phyloP scores from a whole-genome alignment of 2,113 vertebrate genomes.

The Proterorhinus semilunaris region DNA sequence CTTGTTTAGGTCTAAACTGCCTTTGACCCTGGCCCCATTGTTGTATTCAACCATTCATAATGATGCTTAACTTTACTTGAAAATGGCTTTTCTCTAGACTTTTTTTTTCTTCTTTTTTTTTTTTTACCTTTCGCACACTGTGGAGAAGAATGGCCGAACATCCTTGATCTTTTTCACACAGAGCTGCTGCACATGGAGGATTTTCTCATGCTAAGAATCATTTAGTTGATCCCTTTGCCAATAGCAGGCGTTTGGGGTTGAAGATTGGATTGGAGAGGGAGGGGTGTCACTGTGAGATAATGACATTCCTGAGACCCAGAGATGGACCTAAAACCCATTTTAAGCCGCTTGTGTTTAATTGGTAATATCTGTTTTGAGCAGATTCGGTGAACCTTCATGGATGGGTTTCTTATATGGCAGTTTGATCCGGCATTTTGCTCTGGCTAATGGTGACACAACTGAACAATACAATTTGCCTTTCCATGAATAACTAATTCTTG shows the following conservation, averaged over 20 bases:
- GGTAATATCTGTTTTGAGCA: conserved; percentile 32
- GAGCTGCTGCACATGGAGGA: conserved; percentile 62
- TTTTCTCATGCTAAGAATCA: conserved; percentile 72
- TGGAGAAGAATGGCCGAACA: conserved; percentile 60
- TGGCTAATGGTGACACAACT: neutral
- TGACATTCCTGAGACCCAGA: conserved; percentile 80
- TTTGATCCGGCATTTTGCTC: neutral
- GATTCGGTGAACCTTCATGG: conserved; percentile 19
- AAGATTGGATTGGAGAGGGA: conserved; percentile 45
- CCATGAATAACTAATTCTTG: neutral
- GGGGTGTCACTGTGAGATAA: conserved; percentile 70
- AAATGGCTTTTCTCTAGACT: conserved; percentile 72
- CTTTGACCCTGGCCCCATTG: conserved; percentile 52
- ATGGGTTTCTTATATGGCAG: conserved; percentile 12
- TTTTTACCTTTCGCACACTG: conserved; percentile 47
- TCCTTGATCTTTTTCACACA: conserved; percentile 77
- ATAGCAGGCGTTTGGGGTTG: conserved; percentile 45
- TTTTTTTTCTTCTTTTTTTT: conserved; percentile 21
- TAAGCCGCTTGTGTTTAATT: conserved; percentile 64
- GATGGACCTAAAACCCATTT: conserved; percentile 72
- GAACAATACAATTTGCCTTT: neutral
- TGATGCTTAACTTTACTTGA: conserved; percentile 51
- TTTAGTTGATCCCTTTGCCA: conserved; percentile 71
- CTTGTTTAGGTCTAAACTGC: conserved; percentile 40
- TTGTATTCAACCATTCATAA: conserved; percentile 47